phyloP scores from a whole-genome alignment of 2,888 invertebrate genomes.

The Cyclophora albipunctata region DNA sequence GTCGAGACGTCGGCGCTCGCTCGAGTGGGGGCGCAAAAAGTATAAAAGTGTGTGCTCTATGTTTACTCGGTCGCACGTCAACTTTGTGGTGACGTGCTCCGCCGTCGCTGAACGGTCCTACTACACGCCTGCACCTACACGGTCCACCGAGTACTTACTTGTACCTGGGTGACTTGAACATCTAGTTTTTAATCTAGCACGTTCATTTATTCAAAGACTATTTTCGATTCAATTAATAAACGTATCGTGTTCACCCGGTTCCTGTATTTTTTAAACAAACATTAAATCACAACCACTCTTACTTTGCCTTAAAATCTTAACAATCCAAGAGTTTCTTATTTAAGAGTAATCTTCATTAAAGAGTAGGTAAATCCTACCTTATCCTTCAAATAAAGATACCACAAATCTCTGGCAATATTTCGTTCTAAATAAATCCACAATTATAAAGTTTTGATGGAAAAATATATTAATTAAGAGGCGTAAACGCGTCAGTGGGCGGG shows the following conservation, averaged over 20 bases:
- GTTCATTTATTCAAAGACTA: too few relatives aligned
- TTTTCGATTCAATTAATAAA: too few relatives aligned
- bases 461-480: constrained; percentile 69
- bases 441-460: constrained; percentile 62
- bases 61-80: constrained; percentile 10
- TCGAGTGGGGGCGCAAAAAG: constrained; percentile 30
- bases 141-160: too few relatives aligned
- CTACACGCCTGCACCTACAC: too few relatives aligned
- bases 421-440: constrained; percentile 38
- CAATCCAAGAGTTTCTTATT: too few relatives aligned
- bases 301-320: too few relatives aligned
- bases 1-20: constrained; percentile 29
- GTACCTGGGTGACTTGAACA: too few relatives aligned
- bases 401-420: constrained; percentile 15
- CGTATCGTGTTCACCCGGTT: too few relatives aligned
- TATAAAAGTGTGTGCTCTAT: constrained; percentile 1
- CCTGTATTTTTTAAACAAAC: too few relatives aligned
- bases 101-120: too few relatives aligned
- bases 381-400: constrained; percentile 9
- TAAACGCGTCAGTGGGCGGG: constrained; percentile 48
- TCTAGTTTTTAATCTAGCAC: too few relatives aligned
- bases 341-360: neutral
- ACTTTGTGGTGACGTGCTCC: constrained; percentile 8
- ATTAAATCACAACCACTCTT: too few relatives aligned
- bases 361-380: neutral